phyloP scores from a whole-genome alignment of 2,797 vertebrate species.

The Phaenicophaeus curvirostris region DNA sequence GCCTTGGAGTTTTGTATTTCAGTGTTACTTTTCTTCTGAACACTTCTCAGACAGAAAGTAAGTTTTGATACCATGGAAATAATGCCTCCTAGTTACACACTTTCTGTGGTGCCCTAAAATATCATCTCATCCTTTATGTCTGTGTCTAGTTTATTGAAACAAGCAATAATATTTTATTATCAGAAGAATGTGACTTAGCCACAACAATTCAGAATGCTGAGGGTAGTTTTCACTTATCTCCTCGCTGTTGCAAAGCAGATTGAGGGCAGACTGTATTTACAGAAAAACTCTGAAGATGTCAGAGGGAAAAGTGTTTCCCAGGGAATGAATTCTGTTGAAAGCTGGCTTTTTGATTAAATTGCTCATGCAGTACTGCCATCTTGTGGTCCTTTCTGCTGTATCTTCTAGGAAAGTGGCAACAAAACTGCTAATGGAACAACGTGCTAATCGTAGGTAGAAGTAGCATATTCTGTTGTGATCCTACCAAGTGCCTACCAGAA shows the following conservation, averaged over 20 bases:
- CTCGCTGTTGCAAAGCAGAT: background rate
- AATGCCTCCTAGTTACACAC: background rate
- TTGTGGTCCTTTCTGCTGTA: slow-evolving; percentile 10
- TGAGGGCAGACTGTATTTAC: background rate
- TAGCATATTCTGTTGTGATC: background rate
- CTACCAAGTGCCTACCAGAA: background rate
- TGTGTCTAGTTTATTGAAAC: background rate
- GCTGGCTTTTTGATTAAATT: background rate
- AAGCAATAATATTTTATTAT: background rate
- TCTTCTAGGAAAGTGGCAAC: background rate
- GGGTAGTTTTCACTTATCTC: background rate
- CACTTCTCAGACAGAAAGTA: background rate
- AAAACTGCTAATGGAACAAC: background rate
- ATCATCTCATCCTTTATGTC: background rate
- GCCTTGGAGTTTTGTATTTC: background rate
- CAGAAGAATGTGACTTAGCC: background rate
- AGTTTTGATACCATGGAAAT: background rate
- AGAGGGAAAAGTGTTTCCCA: background rate
- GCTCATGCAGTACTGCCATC: slow-evolving; percentile 71
- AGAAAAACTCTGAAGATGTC: background rate
- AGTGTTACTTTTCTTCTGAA: background rate
- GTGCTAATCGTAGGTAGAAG: background rate
- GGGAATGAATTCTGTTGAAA: background rate
- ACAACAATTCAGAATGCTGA: background rate
- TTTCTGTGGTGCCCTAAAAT: background rate